These are phyloP conservation scores for Drosophila prostipennis DNA, from an alignment of 2,888 invertebrate genomes.

Conservation along the genomic window DNA sequence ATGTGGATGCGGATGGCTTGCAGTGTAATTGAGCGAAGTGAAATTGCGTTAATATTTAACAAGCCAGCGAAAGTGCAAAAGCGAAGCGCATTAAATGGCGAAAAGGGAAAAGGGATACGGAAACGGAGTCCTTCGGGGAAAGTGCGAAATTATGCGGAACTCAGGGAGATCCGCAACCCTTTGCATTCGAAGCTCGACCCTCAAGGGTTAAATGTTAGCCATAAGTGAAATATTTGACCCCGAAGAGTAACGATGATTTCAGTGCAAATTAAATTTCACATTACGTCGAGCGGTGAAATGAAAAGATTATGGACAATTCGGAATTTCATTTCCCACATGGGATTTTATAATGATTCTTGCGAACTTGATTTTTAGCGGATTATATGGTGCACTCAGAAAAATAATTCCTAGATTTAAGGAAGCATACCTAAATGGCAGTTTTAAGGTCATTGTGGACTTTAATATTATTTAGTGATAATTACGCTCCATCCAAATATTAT, in stretches of 20 bases:
- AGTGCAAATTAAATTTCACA: conserved; percentile 13
- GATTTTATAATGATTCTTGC: too few relatives aligned
- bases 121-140: conserved; percentile 28
- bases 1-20: conserved; percentile 51
- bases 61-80: conserved; percentile 63
- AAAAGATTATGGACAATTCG: too few relatives aligned
- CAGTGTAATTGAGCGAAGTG: conserved; percentile 76
- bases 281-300: neutral
- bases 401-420: too few relatives aligned
- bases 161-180: conserved; percentile 10
- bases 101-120: conserved; percentile 22
- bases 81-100: conserved; percentile 47
- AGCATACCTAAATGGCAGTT: too few relatives aligned
- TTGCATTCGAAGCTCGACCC: neutral
- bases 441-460: too few relatives aligned
- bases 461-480: too few relatives aligned
- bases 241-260: conserved; percentile 7
- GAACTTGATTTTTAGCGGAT: too few relatives aligned
- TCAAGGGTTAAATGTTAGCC: conserved; percentile 28
- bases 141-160: conserved; percentile 55
- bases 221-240: conserved; percentile 1
- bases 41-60: conserved; percentile 80
- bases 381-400: too few relatives aligned
- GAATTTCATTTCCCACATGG: too few relatives aligned
- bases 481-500: too few relatives aligned